Evolutionary conservation across 2,888 invertebrate species (phyloP).

Genomic region (Athrips mouffetella): DNA sequence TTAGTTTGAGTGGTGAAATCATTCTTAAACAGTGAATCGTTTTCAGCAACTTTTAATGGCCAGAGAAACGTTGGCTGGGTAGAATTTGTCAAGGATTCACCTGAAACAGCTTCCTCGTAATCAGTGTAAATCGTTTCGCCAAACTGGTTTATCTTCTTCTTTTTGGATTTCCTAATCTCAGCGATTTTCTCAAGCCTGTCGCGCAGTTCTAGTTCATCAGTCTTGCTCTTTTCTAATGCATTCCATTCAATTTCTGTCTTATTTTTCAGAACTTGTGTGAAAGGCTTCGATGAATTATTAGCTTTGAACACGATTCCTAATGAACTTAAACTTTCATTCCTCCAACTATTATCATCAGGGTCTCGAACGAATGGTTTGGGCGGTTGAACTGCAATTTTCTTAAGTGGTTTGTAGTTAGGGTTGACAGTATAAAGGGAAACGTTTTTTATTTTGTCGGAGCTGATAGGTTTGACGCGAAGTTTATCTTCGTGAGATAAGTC

Average conservation of each 20-base stretch:
- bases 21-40: too few species aligned
- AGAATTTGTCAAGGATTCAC: background rate
- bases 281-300: constrained; percentile 65
- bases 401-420: constrained; percentile 62
- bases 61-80: too few species aligned
- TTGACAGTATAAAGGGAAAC: constrained; percentile 49
- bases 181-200: constrained; percentile 64
- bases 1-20: too few species aligned
- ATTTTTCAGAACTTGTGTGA: constrained; percentile 65
- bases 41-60: too few species aligned
- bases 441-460: constrained; percentile 40
- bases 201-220: constrained; percentile 49
- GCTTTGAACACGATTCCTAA: constrained; percentile 70
- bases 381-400: constrained; percentile 62
- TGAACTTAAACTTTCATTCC: constrained; percentile 69
- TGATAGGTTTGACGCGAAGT: constrained; percentile 53
- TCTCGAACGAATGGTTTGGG: constrained; percentile 55
- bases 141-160: constrained; percentile 51
- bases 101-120: constrained; percentile 43
- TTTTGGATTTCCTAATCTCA: constrained; percentile 60
- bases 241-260: constrained; percentile 62
- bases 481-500: constrained; percentile 27
- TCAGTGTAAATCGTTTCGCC: constrained; percentile 57
- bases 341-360: constrained; percentile 71
- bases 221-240: constrained; percentile 46